A percentile compares a stretch with the other conserved stretches of the same genome.
Conservation (phyloP, 2,888 invertebrate species). For the Malthinus seriepunctatus region DNA sequence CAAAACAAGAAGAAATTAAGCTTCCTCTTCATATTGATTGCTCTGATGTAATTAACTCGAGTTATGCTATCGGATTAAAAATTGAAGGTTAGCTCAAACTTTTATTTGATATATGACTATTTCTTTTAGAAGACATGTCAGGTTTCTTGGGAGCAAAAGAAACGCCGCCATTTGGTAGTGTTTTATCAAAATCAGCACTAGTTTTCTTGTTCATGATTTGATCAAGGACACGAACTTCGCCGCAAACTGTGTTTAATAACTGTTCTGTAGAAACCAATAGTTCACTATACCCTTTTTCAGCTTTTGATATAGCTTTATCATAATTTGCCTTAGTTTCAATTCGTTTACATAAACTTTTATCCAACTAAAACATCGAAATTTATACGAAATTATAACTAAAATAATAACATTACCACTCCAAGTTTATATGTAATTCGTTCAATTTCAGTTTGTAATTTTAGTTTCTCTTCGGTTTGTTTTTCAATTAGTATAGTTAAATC, state of each 20-base stretch:
- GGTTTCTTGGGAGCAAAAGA: not conserved
- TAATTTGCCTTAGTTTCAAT: not conserved
- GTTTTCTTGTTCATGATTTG: slow-evolving; percentile 4
- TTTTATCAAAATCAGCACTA: not conserved
- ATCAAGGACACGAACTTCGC: not conserved
- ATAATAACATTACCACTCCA: slow-evolving; percentile 38
- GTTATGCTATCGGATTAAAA: too few relatives aligned
- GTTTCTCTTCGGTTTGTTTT: slow-evolving; percentile 45
- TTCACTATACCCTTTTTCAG: not conserved
- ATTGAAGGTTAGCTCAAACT: too few relatives aligned
- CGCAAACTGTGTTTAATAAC: not conserved
- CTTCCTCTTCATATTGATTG: too few relatives aligned
- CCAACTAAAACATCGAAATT: not conserved
- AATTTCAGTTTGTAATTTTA: slow-evolving; percentile 42
- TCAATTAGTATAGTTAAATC: slow-evolving; percentile 43
- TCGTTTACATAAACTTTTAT: not conserved
- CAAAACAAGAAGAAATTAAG: not conserved
- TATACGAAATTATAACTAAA: not conserved
- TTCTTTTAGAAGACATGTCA: too few relatives aligned
- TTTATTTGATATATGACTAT: too few relatives aligned
- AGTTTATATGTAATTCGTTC: slow-evolving; percentile 48
- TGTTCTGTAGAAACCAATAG: not conserved
- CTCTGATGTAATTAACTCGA: too few relatives aligned
- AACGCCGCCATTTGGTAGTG: not conserved
- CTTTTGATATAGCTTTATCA: not conserved